phyloP scores from a whole-genome alignment of 2,888 invertebrate genomes.

The Meiosimyza decipiens region DNA sequence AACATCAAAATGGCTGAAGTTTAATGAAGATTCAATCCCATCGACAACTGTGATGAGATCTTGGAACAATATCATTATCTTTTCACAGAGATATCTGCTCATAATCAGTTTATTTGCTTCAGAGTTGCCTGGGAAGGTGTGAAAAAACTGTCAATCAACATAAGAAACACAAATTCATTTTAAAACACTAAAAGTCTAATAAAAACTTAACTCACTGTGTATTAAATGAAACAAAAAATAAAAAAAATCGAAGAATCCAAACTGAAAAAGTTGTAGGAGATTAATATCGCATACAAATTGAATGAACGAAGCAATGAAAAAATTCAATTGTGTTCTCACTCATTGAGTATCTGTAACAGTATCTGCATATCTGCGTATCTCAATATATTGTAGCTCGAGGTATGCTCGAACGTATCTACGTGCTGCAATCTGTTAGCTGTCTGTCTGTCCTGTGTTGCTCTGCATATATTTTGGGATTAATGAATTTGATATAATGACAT shows the following conservation, averaged over 20 bases:
- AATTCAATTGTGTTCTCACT: constrained; percentile 32
- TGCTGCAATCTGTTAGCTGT: constrained; percentile 15
- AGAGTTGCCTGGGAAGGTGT: no score
- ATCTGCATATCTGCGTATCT: neutral
- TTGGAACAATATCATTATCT: no score
- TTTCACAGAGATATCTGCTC: no score
- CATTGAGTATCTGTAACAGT: neutral
- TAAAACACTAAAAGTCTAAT: no score
- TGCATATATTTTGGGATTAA: constrained; percentile 53
- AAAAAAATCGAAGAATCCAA: constrained; percentile 38
- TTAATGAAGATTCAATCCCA: no score
- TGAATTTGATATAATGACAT: constrained; percentile 64
- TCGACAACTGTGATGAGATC: no score
- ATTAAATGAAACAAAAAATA: constrained; percentile 45
- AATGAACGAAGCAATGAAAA: constrained; percentile 1
- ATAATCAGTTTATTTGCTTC: no score
- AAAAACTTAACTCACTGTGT: neutral
- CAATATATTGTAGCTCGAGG: constrained; percentile 8
- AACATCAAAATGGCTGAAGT: no score
- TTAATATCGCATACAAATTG: constrained; percentile 45
- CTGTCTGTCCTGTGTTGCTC: constrained; percentile 14
- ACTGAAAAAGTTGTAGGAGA: constrained; percentile 40
- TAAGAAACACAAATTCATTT: no score
- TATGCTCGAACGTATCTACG: constrained; percentile 7
- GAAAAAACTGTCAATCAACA: no score